Evolutionary conservation across 2,888 invertebrate species (phyloP).

Genomic region (Homarus gammarus): DNA sequence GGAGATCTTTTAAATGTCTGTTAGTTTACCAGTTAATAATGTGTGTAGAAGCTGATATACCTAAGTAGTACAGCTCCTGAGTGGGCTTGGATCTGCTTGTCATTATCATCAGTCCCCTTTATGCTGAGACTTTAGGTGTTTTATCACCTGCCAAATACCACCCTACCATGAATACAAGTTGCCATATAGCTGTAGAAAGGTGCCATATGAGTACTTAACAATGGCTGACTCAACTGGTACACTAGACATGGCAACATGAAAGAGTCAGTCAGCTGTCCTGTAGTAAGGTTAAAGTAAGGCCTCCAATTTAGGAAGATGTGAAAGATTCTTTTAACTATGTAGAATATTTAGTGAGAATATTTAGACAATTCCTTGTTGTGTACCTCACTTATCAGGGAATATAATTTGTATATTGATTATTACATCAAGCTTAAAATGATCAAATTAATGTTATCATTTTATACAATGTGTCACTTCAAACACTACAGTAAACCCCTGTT

Average conservation of each 20-base stretch:
- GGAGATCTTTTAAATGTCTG: slow-evolving; percentile 4
- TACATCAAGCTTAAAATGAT: neutral
- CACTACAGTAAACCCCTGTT: no score
- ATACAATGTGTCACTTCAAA: no score
- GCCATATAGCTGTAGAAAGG: neutral
- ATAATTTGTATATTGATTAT: neutral
- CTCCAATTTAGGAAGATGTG: no score
- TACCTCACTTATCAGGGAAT: neutral
- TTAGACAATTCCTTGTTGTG: no score
- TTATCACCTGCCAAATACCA: neutral
- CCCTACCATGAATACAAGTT: neutral
- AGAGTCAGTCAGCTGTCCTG: neutral
- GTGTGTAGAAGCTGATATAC: slow-evolving; percentile 10
- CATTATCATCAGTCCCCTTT: neutral
- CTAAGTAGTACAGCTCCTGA: neutral
- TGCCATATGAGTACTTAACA: slow-evolving; percentile 8
- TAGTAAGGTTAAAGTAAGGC: no score
- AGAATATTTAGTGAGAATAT: no score
- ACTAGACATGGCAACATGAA: neutral
- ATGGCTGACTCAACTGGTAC: neutral
- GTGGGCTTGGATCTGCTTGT: neutral
- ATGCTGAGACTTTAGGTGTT: neutral
- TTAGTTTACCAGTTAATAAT: slow-evolving; percentile 21
- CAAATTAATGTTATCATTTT: no score
- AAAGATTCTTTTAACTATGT: no score